These are phyloP conservation scores for Amblyteles armatorius DNA, from an alignment of 2,888 invertebrate species.

Conservation along the genomic window DNA sequence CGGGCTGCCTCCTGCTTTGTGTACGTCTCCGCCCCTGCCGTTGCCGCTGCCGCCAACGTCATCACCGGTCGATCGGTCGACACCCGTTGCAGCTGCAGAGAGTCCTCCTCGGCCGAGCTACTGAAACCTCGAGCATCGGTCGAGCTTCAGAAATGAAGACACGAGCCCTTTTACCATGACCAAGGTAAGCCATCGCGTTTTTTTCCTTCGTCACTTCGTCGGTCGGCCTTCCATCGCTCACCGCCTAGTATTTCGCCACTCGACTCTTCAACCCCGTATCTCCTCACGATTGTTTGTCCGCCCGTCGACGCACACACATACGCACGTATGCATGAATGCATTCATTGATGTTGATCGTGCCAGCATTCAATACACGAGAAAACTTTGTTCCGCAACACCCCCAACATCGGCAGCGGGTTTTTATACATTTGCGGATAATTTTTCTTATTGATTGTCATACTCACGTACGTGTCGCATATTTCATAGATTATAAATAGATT, in stretches of 20 bases:
- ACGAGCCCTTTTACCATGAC: conserved; percentile 75
- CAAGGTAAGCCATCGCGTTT: conserved; percentile 72
- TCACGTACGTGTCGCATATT: too few relatives aligned
- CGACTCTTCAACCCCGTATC: background rate
- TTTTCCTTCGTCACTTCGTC: background rate
- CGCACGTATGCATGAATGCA: conserved; percentile 33
- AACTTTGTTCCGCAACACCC: background rate
- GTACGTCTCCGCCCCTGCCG: conserved; percentile 23
- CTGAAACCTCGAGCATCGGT: conserved; percentile 34
- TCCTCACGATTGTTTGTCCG: conserved; percentile 25
- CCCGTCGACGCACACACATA: conserved; percentile 51
- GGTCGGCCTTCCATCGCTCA: background rate
- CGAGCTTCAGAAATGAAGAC: conserved; percentile 75
- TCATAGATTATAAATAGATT: too few relatives aligned
- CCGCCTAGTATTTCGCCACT: background rate
- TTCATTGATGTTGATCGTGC: conserved; percentile 6
- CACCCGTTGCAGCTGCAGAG: conserved; percentile 74
- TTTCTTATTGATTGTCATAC: too few relatives aligned
- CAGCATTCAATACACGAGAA: background rate
- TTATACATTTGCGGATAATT: background rate
- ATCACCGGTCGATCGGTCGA: conserved; percentile 81
- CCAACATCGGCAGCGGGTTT: background rate
- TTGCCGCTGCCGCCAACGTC: conserved; percentile 33
- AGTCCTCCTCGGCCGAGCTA: conserved; percentile 56
- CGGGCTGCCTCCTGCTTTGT: background rate